Evolutionary conservation across 2,113 vertebrate genomes (phyloP), one percentile per base, ranked within the genome.

Genomic region (Sinocyclocheilus anophthalmus): DNA sequence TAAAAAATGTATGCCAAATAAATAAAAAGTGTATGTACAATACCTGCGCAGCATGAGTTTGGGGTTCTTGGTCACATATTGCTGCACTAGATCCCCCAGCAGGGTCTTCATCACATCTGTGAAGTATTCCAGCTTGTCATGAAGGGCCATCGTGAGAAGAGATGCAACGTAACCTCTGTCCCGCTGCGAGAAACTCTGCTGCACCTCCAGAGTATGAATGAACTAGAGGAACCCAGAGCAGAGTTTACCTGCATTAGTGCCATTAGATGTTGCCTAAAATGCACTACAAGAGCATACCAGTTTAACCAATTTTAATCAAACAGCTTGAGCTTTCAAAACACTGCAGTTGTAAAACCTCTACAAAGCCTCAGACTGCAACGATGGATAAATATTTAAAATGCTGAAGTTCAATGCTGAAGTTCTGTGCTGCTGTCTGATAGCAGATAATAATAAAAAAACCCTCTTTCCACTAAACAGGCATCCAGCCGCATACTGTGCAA

Each of bases 41-140:
- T 90, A 97, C 96, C 96, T 94, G 90, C 97, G 96, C n/a, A 98
- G 93, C 95, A 98, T 96, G 84, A 98, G 96, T 86, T 97, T 97
- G 85, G 97, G 96, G 89, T 97, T 97, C 91, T 95, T 97, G 90
- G 91, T 93, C 1, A 96, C 96, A 0, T 96, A 97, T 77, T 96
- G 96, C 89, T 96, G 94, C 0, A 96, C 94, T 83, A 98, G 94
- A 89, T 97, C 95, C 5, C 95, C 92, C 30, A 98, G 94, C 69
- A 98, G 93, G 0, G 89, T 95, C 93, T 94, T 96, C 95, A 97
- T 95, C 81, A 98, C 95, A 87, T 97, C 96, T 0, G 97, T 98
- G 88, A 97, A 95, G 85, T 97, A 97, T 90, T 98, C 96, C 69
- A 98, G 93, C 75, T 97, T 97, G n/a, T 96, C 93, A 0, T 97